Base-by-base conservation (phyloP, 2,888 invertebrate genomes). In the Acanthosoma haemorrhoidale region DNA sequence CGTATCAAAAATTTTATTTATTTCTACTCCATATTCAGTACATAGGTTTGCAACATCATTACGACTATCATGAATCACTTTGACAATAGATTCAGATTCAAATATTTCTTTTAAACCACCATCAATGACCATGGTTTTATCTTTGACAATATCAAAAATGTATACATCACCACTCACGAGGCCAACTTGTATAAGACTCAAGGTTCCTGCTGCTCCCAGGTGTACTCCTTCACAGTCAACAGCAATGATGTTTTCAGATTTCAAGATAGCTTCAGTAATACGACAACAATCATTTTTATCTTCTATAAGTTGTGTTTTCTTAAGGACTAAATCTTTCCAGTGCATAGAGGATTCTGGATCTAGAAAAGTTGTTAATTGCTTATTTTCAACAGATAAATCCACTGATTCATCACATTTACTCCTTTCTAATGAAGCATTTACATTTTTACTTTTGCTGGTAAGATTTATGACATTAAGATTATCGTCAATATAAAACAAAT, bases 11-110 rank as follows among this genome's bases (percentile, higher is more conserved):
- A 63, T 63, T 6, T n/a, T 21, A 2, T 18, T 39, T 25, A 41
- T 15, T 8, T 9, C 8, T n/a, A 63, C 63, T n/a, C 39, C 21
- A 15, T 25, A 63, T 36, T 63, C 39, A n/a, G 36, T 18, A 25
- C 25, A 63, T 3, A 63, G 13, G 25, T 63, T 63, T n/a, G 63
- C 38, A 8, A 15, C 25, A 63, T 63, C 63, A 63, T 63, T 63
- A 25, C 15, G 15, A 39, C 38, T 38, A 41, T 63, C 63, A 39
- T 63, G 63, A 63, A 63, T 38, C n/a, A 63, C 63, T 21, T 63
- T 63, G 4, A 63, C 1, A 15, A 63, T 39, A 9, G 36, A 18
- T 21, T 36, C 38, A 21, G 63, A 63, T 63, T 63, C 63, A 9
- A 63, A 36, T 25, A 63, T n/a, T 13, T 41, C 41, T 25, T 29